Conservation (phyloP, 2,113 vertebrate species). For the Egretta garzetta region DNA sequence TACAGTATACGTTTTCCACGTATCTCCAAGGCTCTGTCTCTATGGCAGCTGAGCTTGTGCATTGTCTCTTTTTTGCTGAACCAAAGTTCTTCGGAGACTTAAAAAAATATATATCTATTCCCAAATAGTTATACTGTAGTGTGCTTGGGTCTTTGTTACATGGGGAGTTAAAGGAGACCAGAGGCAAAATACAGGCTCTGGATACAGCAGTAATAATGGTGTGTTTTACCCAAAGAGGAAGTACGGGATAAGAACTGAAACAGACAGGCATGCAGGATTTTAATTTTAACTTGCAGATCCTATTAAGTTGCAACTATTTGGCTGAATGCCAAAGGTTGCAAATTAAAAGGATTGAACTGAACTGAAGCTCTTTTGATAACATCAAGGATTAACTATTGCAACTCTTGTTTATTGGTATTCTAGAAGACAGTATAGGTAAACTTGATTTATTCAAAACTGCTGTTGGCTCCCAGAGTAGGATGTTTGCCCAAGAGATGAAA, state of each 20-base stretch:
- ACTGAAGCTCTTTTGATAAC: not conserved
- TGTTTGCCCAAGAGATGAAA: not conserved
- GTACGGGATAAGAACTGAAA: not conserved
- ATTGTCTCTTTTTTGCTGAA: not conserved
- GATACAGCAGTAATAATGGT: not conserved
- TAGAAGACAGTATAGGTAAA: not conserved
- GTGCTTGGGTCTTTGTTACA: not conserved
- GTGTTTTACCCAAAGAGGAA: not conserved
- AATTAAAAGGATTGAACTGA: not conserved
- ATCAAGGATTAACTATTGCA: not conserved
- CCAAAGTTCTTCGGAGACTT: not conserved
- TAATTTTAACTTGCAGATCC: constrained; percentile 37
- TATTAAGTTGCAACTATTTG: constrained; percentile 20
- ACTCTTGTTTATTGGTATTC: not conserved
- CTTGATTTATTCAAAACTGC: not conserved
- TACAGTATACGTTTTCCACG: not conserved
- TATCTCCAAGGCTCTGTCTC: not conserved
- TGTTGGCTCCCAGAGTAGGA: not conserved
- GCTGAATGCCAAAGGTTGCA: not conserved
- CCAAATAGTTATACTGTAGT: not conserved
- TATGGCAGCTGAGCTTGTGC: not conserved
- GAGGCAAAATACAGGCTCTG: not conserved
- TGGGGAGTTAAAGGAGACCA: not conserved
- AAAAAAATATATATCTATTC: not conserved
- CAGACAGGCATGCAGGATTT: not conserved